Evolutionary conservation across 2,888 invertebrate genomes (phyloP).

Genomic region (Hydropsyche betteni): DNA sequence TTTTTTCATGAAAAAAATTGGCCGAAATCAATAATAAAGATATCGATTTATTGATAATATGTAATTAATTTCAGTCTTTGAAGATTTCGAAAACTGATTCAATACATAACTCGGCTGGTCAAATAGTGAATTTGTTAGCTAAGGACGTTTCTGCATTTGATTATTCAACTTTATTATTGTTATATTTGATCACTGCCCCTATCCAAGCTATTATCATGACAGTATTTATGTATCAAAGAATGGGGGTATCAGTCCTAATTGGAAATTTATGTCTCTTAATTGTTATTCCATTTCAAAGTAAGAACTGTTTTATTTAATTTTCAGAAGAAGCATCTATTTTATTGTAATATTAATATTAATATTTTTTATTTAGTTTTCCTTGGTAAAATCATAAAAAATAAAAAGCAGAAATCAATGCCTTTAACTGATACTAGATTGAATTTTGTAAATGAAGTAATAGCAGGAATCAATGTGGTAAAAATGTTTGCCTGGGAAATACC

Average conservation of each 20-base stretch:
- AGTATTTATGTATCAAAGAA: constrained; percentile 77
- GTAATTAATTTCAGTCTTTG: constrained; percentile 59
- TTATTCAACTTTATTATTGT: constrained; percentile 85
- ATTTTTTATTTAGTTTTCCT: constrained; percentile 67
- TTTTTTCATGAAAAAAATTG: not conserved
- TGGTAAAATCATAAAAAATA: constrained; percentile 78
- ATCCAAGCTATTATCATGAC: constrained; percentile 83
- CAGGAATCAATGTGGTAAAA: constrained; percentile 88
- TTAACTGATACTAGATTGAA: constrained; percentile 90
- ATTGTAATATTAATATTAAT: not conserved
- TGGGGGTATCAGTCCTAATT: constrained; percentile 73
- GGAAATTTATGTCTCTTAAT: constrained; percentile 75
- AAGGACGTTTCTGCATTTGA: constrained; percentile 96
- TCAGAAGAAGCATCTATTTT: not conserved
- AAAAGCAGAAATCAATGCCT: constrained; percentile 81
- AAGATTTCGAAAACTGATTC: constrained; percentile 81
- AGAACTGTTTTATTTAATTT: not conserved
- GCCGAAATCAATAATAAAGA: not conserved
- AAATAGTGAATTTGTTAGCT: constrained; percentile 87
- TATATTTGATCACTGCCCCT: constrained; percentile 92
- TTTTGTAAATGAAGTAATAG: constrained; percentile 86
- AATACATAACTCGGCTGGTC: constrained; percentile 81
- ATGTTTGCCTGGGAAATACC: constrained; percentile 93
- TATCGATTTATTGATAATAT: not conserved
- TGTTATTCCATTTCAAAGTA: constrained; percentile 78